Base-by-base conservation (phyloP, 2,797 vertebrate species). In the Platalea minor region DNA sequence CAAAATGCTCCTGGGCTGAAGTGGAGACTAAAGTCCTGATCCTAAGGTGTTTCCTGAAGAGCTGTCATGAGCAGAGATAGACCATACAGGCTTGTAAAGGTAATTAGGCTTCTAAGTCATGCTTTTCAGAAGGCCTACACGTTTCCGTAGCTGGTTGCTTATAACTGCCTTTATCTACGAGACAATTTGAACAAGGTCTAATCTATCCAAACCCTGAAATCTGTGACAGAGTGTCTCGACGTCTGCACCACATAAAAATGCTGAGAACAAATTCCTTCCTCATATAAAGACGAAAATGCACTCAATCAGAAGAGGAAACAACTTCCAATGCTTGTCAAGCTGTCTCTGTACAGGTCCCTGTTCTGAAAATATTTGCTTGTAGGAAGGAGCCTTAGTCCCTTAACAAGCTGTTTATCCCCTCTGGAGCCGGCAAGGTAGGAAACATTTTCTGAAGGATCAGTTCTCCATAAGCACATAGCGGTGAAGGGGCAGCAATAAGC, bases 321-420 rank as follows among this genome's bases (percentile, higher is more conserved):
- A 68, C 33, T 83, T 96, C 78, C 68, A 92, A 51, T 72, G 37
- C 84, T 92, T 96, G 94, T 86, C 89, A 91, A 91, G n/a, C 43
- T 96, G 79, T 91, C 75, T 88, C 37, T 78, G 73, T 39, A 77
- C 57, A 51, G 76, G 76, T 85, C 81, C 33, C 65, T 76, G 73
- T 84, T 84, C 82, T 88, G 87, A 92, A 96, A 94, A 95, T 48
- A 63, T 11, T 80, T 72, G 72, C 65, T 95, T 81, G 59, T 78
- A 70, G 19, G 74, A 92, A 94, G 53, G 26, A 89, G 13, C 33
- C 64, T 67, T 73, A 53, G 56, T 74, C 63, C 41, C 23, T 85
- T 91, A 91, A 94, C 10, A 57, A 95, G 89, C 68, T 95, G 89
- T 87, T 92, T 95, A 91, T 76, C 18, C 48, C 64, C 2, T 0